Evolutionary conservation across 2,113 vertebrate species (phyloP).

Genomic region (Dromaius novaehollandiae): DNA sequence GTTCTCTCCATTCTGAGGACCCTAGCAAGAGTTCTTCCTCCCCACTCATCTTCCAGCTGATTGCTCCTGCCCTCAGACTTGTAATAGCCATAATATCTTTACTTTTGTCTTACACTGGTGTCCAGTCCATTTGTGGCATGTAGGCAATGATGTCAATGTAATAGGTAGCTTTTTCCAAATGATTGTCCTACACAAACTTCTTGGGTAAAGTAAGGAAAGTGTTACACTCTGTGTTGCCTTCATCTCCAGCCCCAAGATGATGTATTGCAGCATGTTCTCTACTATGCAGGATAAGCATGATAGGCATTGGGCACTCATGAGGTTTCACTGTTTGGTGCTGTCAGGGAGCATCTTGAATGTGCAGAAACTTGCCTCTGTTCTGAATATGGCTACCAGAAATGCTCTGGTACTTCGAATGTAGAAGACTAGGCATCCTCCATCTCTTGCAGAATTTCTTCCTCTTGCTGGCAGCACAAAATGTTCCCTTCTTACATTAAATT

Average conservation of each 20-base stretch:
- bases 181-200: neutral
- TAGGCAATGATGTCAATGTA: neutral
- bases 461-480: conserved; percentile 64
- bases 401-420: conserved; percentile 39
- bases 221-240: neutral
- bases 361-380: conserved; percentile 8
- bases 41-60: neutral
- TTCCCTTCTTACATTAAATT: conserved; percentile 53
- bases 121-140: neutral
- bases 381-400: conserved; percentile 6
- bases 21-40: neutral
- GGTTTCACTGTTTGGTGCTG: neutral
- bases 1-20: neutral
- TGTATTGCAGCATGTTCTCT: neutral
- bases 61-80: neutral
- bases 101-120: neutral
- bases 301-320: neutral
- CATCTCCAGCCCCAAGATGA: neutral
- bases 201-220: neutral
- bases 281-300: neutral
- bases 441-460: conserved; percentile 44
- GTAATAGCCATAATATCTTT: neutral
- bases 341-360: neutral
- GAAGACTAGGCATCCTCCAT: conserved; percentile 44
- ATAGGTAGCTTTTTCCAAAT: neutral